phyloP scores from a whole-genome alignment of 2,797 vertebrate species.

The Toxotes lorentzi region DNA sequence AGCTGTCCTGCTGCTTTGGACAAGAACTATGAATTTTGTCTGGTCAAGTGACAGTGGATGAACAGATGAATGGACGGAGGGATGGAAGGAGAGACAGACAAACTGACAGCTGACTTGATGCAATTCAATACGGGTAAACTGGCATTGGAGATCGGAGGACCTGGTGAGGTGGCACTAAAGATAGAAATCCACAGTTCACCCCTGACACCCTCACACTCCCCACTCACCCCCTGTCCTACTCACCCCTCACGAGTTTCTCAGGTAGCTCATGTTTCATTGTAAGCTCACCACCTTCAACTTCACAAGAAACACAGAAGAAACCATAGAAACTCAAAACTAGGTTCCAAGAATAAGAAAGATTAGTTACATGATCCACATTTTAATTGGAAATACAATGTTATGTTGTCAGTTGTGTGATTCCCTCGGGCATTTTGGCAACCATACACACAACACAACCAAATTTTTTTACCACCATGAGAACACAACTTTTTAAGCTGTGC shows the following conservation, averaged over 20 bases:
- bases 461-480: not conserved
- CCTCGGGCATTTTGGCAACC: not conserved
- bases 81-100: slow-evolving; percentile 27
- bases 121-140: slow-evolving; percentile 79
- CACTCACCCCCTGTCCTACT: not conserved
- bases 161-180: slow-evolving; percentile 74
- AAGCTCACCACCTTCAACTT: slow-evolving; percentile 13
- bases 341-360: not conserved
- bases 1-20: not conserved
- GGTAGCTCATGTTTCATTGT: slow-evolving; percentile 63
- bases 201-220: not conserved
- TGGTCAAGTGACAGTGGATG: slow-evolving; percentile 12
- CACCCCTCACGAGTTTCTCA: slow-evolving; percentile 32
- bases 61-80: slow-evolving; percentile 36
- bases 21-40: not conserved
- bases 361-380: not conserved
- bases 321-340: not conserved
- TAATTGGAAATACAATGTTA: not conserved
- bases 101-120: slow-evolving; percentile 81
- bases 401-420: not conserved
- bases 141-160: slow-evolving; percentile 61
- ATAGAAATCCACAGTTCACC: slow-evolving; percentile 66
- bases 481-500: not conserved
- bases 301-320: not conserved
- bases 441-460: not conserved